Conservation (phyloP, 2,797 vertebrate genomes). For the Hippocampus kuda region DNA sequence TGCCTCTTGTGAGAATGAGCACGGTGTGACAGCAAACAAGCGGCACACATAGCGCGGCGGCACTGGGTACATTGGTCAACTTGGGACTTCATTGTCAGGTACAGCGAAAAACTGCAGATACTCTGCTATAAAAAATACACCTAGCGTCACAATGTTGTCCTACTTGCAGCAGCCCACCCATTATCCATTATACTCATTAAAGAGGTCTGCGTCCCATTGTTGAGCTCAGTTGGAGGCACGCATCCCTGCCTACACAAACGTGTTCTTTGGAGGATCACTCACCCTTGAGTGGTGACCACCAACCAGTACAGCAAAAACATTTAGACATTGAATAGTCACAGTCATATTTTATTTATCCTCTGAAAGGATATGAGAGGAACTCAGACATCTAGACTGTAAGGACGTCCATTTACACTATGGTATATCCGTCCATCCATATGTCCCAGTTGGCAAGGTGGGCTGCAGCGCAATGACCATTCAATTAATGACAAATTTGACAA, state of each 20-base stretch:
- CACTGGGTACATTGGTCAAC: constrained; percentile 32
- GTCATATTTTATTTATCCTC: too few species aligned
- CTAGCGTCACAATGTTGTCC: constrained; percentile 20
- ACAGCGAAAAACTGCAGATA: constrained; percentile 39
- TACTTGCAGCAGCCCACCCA: constrained; percentile 43
- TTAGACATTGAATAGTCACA: too few species aligned
- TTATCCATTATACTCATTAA: constrained; percentile 48
- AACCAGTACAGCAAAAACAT: too few species aligned
- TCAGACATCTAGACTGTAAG: too few species aligned
- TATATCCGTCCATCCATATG: too few species aligned
- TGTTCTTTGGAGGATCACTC: constrained; percentile 21
- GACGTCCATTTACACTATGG: too few species aligned
- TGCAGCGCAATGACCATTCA: too few species aligned
- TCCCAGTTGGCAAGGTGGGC: too few species aligned
- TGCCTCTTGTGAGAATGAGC: constrained; percentile 19
- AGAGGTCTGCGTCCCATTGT: constrained; percentile 25
- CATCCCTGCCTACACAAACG: constrained; percentile 22
- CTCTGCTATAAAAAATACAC: constrained; percentile 24
- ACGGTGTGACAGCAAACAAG: constrained; percentile 27
- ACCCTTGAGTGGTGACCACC: neutral
- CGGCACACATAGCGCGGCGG: constrained; percentile 22
- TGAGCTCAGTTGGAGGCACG: constrained; percentile 10
- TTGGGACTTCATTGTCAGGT: constrained; percentile 46
- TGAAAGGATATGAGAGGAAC: too few species aligned
- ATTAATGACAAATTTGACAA: too few species aligned